Evolutionary conservation across 2,888 invertebrate species (phyloP).

Genomic region (Phania funesta): DNA sequence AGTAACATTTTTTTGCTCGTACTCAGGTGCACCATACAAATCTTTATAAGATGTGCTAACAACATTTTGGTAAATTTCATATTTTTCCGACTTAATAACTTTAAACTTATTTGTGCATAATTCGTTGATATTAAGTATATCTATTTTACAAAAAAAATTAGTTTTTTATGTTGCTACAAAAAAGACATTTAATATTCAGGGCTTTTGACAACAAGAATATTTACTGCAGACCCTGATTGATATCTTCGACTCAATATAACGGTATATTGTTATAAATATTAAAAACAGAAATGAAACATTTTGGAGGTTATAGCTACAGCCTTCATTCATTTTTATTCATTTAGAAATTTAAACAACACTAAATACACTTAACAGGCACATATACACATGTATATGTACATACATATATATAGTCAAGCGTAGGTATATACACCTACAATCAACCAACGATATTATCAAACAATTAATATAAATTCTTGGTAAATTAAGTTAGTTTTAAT

Average conservation of each 20-base stretch:
- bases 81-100: too few species aligned
- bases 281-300: conserved; percentile 36
- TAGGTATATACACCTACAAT: conserved; percentile 20
- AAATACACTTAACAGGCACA: background rate
- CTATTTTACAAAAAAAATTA: too few species aligned
- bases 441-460: conserved; percentile 39
- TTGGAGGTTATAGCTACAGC: conserved; percentile 60
- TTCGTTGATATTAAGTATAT: too few species aligned
- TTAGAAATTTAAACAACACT: conserved; percentile 14
- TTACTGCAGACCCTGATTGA: conserved; percentile 1
- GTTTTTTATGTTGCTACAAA: conserved; percentile 1
- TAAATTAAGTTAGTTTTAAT: background rate
- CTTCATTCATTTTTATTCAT: conserved; percentile 43
- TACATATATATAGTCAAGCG: background rate
- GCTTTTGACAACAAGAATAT: too few species aligned
- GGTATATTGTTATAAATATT: conserved; percentile 37
- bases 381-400: background rate
- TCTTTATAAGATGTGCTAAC: too few species aligned
- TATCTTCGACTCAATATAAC: conserved; percentile 34
- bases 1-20: too few species aligned
- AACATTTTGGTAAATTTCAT: too few species aligned
- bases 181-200: conserved; percentile 24
- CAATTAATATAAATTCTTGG: conserved; percentile 12
- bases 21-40: too few species aligned
- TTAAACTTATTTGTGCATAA: too few species aligned